Evolutionary conservation across 2,797 vertebrate genomes (phyloP).

Genomic region (Masticophis lateralis): DNA sequence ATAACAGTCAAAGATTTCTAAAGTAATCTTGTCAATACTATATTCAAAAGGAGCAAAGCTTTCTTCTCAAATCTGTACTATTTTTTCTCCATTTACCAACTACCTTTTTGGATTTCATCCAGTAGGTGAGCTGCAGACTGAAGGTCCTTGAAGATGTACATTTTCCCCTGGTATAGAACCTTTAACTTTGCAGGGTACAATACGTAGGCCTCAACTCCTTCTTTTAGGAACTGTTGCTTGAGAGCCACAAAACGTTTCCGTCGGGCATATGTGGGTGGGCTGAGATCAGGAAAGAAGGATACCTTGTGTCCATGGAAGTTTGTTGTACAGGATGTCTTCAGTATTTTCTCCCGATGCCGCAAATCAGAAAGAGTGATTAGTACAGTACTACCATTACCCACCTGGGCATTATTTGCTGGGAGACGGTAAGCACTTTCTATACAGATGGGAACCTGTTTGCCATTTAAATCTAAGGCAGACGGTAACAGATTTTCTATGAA

Average conservation of each 20-base stretch:
- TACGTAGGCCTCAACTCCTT: neutral
- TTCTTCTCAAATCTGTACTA: neutral
- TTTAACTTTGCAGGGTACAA: constrained; percentile 6
- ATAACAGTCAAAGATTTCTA: neutral
- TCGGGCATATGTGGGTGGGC: neutral
- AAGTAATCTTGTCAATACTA: neutral
- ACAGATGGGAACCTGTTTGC: neutral
- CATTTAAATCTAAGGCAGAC: neutral
- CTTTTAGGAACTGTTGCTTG: neutral
- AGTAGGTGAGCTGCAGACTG: neutral
- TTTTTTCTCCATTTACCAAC: neutral
- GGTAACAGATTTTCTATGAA: constrained; percentile 22
- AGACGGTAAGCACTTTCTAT: constrained; percentile 12
- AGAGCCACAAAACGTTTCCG: neutral
- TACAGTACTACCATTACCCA: neutral
- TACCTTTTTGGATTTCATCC: constrained; percentile 13
- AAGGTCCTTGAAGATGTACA: constrained; percentile 13
- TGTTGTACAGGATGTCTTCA: neutral
- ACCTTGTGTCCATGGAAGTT: neutral
- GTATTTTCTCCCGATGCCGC: neutral
- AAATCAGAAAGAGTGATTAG: constrained; percentile 3
- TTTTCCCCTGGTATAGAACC: neutral
- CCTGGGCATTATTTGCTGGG: neutral
- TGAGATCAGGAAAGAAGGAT: constrained; percentile 13
- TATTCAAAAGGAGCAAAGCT: neutral